Evolutionary conservation across 2,888 invertebrate genomes (phyloP), one percentile per base, ranked within the genome.

Genomic region (Mimas tiliae): DNA sequence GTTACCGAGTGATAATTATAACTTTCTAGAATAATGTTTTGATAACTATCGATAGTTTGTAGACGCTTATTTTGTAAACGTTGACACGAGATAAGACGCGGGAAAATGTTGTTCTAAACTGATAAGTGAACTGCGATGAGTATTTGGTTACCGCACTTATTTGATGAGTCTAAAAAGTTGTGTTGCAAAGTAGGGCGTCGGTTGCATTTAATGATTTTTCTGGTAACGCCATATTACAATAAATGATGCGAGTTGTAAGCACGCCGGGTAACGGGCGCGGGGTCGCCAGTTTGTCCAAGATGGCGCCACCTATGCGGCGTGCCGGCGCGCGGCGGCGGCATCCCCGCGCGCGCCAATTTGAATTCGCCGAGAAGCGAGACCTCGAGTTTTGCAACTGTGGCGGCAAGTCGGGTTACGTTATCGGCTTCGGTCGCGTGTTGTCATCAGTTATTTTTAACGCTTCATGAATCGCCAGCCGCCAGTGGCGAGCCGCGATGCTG

Each of bases 361-460:
- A 91, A 92, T 85, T 85, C 72, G 76, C 80, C 76, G 78, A 82
- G 81, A 78, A 75, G 80, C 77, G 78, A 82, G 81, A 78, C 76
- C 75, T 82, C 83, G 85, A 88, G 87, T 90, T 90, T 91, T 89
- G 89, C 90, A 89, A 94, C 87, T 85, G 78, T 70, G 80, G 74
- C 73, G 74, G 75, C 78, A 77, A 76, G 77, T 73, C 78, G 84
- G 73, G 85, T 88, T 92, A 90, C 92, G 90, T 90, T 92, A 89
- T 85, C 85, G 87, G 86, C 85, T 88, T 89, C 89, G 87, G 83
- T 68, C 86, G 90, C 84, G 80, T 90, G 91, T 90, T 93, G 91
- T 92, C 93, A 93, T 88, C 88, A 85, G 89, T 90, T 93, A 93
- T 93, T 92, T 91, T 91, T 93, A 91, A 87, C 88, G 85, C 78